Evolutionary conservation across 2,888 invertebrate species (phyloP), one percentile per base, ranked within the genome.

Genomic region (Pterostichus madidus): DNA sequence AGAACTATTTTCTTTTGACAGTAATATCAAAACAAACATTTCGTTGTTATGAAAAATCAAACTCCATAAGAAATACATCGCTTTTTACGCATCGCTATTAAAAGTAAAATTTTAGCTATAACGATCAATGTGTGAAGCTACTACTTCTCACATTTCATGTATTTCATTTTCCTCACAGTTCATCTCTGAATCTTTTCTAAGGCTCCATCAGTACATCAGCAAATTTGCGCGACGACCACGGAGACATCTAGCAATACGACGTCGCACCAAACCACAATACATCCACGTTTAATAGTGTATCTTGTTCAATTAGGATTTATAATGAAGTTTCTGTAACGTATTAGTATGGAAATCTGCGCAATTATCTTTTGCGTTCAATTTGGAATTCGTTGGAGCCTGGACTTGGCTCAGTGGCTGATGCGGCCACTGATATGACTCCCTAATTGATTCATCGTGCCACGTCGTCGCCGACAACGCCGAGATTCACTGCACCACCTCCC

Each of bases 331-430:
- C 83, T 83, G 77, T 83, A 83, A 83, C 83, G 83, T 83, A 83
- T 83, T 83, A 83, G 83, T 83, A 83, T 83, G 83, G 83, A 83
- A 83, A 83, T 83, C 83, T 83, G 83, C 71, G 83, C 83, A 83
- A 83, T 83, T 83, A 83, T 83, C 83, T 83, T 83, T 83, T 83
- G 83, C 77, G 76, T 83, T 83, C 64, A 83, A 77, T 83, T 83
- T 68, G 77, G 68, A 80, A 77, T 76, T 59, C 64, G 64, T 39
- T 77, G 31, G 68, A 71, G 77, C 64, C 59, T 44, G 44, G 83
- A 61, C 81, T 71, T 61, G 49, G 59, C 24, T 24, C 56, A 35
- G 17, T 75, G 52, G 76, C 53, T 53, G 75, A 46, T 49, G 49
- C 46, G 46, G 44, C 61, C 71, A 56, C 56, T 71, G 81, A 81